Conservation (phyloP, 2,797 vertebrate species). For the Notoglanidium macrostoma region DNA sequence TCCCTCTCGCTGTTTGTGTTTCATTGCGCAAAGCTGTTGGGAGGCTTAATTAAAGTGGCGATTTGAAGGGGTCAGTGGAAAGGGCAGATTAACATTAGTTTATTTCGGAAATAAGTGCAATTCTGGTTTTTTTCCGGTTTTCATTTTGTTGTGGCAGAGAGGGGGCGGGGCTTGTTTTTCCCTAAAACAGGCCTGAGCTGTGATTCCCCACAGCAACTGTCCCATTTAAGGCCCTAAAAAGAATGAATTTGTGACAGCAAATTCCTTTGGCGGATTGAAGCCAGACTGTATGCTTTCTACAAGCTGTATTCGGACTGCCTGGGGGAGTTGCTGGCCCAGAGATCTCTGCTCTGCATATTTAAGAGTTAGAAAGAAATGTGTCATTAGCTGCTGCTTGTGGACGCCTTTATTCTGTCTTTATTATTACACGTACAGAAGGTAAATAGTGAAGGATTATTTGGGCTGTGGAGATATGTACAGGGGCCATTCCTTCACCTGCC, state of each 20-base stretch:
- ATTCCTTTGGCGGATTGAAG: conserved; percentile 21
- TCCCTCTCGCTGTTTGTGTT: neutral
- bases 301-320: conserved; percentile 5
- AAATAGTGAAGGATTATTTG: conserved; percentile 34
- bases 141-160: neutral
- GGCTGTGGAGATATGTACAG: neutral
- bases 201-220: conserved; percentile 12
- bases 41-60: conserved; percentile 31
- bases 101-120: conserved; percentile 75
- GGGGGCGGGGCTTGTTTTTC: neutral
- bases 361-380: conserved; percentile 6
- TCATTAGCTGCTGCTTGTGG: conserved; percentile 29
- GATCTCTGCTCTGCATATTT: conserved; percentile 17
- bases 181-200: conserved; percentile 2
- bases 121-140: conserved; percentile 46
- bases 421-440: neutral
- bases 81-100: conserved; percentile 45
- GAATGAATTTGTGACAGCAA: conserved; percentile 14
- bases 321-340: conserved; percentile 23
- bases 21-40: conserved; percentile 13
- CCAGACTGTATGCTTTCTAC: conserved; percentile 26
- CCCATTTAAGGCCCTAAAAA: conserved; percentile 30
- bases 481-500: conserved; percentile 20
- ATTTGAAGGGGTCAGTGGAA: conserved; percentile 44
- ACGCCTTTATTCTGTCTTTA: conserved; percentile 26